Evolutionary conservation across 2,797 vertebrate species (phyloP).

Genomic region (Xyrichtys novacula): DNA sequence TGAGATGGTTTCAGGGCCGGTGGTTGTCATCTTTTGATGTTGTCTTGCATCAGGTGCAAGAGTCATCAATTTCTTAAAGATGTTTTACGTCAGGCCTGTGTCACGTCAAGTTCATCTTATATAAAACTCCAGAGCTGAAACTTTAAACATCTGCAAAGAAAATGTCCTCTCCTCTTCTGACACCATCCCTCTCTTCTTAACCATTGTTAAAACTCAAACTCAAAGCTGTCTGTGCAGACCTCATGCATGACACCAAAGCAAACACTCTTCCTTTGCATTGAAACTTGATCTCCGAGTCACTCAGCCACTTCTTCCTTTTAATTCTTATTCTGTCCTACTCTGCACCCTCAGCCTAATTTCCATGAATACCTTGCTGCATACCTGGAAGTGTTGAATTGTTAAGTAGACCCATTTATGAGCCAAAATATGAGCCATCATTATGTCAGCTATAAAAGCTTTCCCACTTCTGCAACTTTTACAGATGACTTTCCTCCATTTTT

Average conservation of each 20-base stretch:
- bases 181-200: not conserved
- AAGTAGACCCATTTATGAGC: constrained; percentile 9
- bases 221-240: not conserved
- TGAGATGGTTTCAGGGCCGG: too few species aligned
- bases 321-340: constrained; percentile 10
- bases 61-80: too few species aligned
- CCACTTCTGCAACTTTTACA: constrained; percentile 23
- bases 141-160: not conserved
- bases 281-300: not conserved
- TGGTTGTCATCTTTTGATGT: too few species aligned
- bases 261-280: constrained; percentile 23
- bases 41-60: too few species aligned
- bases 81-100: too few species aligned
- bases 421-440: constrained; percentile 12
- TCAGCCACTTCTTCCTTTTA: not conserved
- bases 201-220: not conserved
- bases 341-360: constrained; percentile 12
- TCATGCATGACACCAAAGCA: constrained; percentile 12
- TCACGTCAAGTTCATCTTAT: too few species aligned
- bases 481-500: constrained; percentile 6
- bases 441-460: not conserved
- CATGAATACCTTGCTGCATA: constrained; percentile 1
- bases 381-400: constrained; percentile 20
- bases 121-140: too few species aligned
- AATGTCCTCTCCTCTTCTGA: not conserved